A percentile compares a stretch with the other conserved stretches of the same genome.
phyloP scores from a whole-genome alignment of 2,888 invertebrate species.

The Sesia bembeciformis region DNA sequence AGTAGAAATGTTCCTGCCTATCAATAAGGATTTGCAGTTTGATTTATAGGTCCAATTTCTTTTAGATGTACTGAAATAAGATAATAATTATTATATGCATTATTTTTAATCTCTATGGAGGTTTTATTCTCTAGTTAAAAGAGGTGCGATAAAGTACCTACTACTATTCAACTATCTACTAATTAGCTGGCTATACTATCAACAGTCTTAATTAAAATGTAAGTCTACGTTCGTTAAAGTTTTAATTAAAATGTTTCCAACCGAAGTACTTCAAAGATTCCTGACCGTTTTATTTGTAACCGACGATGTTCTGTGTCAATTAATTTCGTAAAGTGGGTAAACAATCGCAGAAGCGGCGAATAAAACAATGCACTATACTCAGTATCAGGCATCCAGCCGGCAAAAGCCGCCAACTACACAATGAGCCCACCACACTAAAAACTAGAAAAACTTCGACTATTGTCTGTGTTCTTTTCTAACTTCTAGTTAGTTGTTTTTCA shows the following conservation, averaged over 20 bases:
- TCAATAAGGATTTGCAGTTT: slow-evolving; percentile 34
- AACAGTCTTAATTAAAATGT: slow-evolving; percentile 13
- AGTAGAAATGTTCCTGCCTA: slow-evolving; percentile 7
- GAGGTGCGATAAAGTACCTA: too few species aligned
- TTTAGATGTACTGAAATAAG: not conserved
- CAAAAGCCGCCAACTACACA: slow-evolving; percentile 46
- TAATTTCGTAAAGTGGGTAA: slow-evolving; percentile 62
- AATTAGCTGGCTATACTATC: not conserved
- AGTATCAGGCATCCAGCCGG: slow-evolving; percentile 37
- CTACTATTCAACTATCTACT: too few species aligned
- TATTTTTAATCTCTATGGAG: too few species aligned
- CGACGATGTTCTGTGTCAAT: slow-evolving; percentile 54
- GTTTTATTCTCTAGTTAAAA: too few species aligned
- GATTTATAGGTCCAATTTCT: slow-evolving; percentile 20
- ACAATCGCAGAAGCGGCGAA: slow-evolving; percentile 34
- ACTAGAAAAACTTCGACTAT: slow-evolving; percentile 51
- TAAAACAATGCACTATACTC: slow-evolving; percentile 53
- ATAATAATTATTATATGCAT: not conserved
- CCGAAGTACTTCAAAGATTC: slow-evolving; percentile 41
- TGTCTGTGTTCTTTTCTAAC: slow-evolving; percentile 47
- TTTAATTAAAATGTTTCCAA: slow-evolving; percentile 62
- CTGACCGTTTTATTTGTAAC: slow-evolving; percentile 48
- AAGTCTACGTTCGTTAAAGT: slow-evolving; percentile 43
- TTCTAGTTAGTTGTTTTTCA: slow-evolving; percentile 38
- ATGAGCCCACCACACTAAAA: slow-evolving; percentile 42